Percentiles rank a stretch among this genome's conserved stretches.
Evolutionary conservation across 2,888 invertebrate genomes (phyloP).

Genomic region (Ptychoptera contaminata): DNA sequence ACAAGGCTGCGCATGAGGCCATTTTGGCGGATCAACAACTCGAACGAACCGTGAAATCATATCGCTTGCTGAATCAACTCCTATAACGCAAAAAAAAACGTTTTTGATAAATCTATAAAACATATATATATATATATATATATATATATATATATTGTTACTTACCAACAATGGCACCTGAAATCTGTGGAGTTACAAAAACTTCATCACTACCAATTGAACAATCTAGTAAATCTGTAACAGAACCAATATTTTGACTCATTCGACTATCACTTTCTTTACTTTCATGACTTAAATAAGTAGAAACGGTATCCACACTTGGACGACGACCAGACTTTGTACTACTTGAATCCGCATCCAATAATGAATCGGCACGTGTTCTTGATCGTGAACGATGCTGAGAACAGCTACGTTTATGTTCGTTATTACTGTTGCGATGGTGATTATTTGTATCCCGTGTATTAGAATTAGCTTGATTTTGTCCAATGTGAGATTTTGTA

Average conservation of each 20-base stretch:
- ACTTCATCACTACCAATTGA: constrained; percentile 58
- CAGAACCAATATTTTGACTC: constrained; percentile 37
- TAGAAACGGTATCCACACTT: constrained; percentile 76
- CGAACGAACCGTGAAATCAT: constrained; percentile 54
- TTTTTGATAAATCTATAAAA: neutral
- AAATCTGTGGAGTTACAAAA: constrained; percentile 31
- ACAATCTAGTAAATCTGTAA: constrained; percentile 52
- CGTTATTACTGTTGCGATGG: constrained; percentile 7
- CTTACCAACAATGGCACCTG: constrained; percentile 36
- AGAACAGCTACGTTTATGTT: constrained; percentile 10
- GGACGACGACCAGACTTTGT: constrained; percentile 63
- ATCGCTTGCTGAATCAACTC: constrained; percentile 30
- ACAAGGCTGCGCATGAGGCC: constrained; percentile 50
- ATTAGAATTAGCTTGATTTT: constrained; percentile 6
- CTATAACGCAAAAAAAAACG: neutral
- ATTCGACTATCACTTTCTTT: constrained; percentile 42
- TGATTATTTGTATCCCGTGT: constrained; percentile 11
- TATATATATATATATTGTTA: constrained; percentile 1
- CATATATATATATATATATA: neutral
- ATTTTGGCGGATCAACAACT: constrained; percentile 45
- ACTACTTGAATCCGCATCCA: constrained; percentile 44
- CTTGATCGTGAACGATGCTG: constrained; percentile 29
- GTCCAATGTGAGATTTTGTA: constrained; percentile 12
- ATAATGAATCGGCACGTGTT: constrained; percentile 23
- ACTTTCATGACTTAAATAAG: constrained; percentile 76